Conservation (phyloP, 2,113 vertebrate species). For the Collichthys lucidus region DNA sequence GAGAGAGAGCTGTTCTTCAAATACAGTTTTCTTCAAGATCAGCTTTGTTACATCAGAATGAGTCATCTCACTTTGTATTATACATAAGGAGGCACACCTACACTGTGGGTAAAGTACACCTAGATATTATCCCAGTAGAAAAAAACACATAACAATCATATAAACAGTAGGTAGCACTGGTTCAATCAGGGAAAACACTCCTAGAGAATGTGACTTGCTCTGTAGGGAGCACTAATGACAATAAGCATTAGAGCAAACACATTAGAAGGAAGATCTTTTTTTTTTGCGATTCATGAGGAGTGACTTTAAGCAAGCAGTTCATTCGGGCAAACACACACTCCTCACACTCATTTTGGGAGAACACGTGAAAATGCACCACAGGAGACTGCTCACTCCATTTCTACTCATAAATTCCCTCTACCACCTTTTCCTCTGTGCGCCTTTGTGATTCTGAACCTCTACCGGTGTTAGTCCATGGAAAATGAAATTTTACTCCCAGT, state of each 20-base stretch:
- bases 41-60: conserved; percentile 17
- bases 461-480: conserved; percentile 19
- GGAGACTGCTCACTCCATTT: conserved; percentile 50
- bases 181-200: conserved; percentile 26
- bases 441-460: conserved; percentile 34
- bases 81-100: conserved; percentile 40
- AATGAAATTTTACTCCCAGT: conserved; percentile 62
- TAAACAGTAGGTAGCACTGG: conserved; percentile 22
- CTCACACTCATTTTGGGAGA: conserved; percentile 8
- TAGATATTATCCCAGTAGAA: conserved; percentile 49
- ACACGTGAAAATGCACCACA: conserved; percentile 27
- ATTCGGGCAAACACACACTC: conserved; percentile 30
- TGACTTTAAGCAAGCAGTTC: conserved; percentile 25
- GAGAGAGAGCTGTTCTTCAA: neutral
- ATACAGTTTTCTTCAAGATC: neutral
- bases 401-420: conserved; percentile 46
- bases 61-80: conserved; percentile 15
- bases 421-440: conserved; percentile 19
- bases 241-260: conserved; percentile 51
- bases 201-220: conserved; percentile 23
- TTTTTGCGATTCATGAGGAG: conserved; percentile 43
- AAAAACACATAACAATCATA: conserved; percentile 46
- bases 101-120: conserved; percentile 34
- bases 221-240: conserved; percentile 47
- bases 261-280: conserved; percentile 27